These are phyloP conservation scores for Oryzaephilus surinamensis DNA, from an alignment of 1,140 invertebrate genomes.

Conservation along the genomic window DNA sequence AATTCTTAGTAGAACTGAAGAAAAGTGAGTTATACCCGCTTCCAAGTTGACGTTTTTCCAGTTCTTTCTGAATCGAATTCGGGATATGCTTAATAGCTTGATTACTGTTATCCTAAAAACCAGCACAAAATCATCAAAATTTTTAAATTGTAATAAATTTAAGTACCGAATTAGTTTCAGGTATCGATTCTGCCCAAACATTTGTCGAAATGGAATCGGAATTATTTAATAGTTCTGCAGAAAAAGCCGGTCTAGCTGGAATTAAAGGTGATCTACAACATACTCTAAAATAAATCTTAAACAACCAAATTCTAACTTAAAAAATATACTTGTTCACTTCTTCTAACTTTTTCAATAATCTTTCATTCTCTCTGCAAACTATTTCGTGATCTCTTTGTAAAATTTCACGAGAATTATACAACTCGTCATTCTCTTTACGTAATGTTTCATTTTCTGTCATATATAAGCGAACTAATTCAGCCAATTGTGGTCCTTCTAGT, in stretches of 20 bases:
- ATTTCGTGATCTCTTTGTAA: conserved; percentile 80
- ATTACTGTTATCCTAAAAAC: conserved; percentile 7
- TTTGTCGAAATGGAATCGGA: conserved; percentile 38
- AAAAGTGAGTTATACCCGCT: conserved; percentile 31
- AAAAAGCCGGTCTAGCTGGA: conserved; percentile 58
- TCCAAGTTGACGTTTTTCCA: conserved; percentile 47
- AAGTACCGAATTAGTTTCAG: background rate
- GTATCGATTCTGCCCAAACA: conserved; percentile 48
- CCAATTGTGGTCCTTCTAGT: conserved; percentile 57
- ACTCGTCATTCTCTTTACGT: conserved; percentile 74
- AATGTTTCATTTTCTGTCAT: conserved; percentile 80
- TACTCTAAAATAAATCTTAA: conserved; percentile 52
- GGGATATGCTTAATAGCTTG: conserved; percentile 33
- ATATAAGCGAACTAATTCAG: conserved; percentile 65
- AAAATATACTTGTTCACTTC: conserved; percentile 74
- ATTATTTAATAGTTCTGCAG: conserved; percentile 41
- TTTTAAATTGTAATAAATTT: conserved; percentile 4
- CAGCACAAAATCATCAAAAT: conserved; percentile 14
- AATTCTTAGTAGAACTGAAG: no score
- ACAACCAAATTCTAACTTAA: no score
- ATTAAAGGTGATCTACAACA: conserved; percentile 69
- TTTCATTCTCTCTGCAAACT: conserved; percentile 82
- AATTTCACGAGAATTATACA: conserved; percentile 68
- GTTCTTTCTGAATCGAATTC: conserved; percentile 46
- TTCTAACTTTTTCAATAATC: conserved; percentile 75